Evolutionary conservation across 35 echinoderm and acorn worm genomes (phyloP), one percentile per base, ranked within the genome.

Genomic region (Apostichopus parvimensis): DNA sequence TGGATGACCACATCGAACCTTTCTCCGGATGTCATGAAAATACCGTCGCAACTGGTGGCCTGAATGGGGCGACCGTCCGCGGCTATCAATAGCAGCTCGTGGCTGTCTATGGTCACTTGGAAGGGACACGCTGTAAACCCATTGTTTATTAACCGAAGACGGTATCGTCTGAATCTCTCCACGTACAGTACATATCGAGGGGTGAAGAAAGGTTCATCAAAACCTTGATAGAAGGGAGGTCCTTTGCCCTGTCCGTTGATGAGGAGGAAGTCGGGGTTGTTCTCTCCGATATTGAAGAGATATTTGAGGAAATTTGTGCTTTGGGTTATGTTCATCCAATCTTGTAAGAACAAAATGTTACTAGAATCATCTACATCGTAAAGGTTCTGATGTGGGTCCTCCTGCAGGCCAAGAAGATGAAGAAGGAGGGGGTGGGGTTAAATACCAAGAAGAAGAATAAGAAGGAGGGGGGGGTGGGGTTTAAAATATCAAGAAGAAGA

Each of bases 211-310:
- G 13, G 6, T 8, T 14, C 17, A 22, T 4, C 6, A 6, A 7
- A 1, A 4, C 15, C 80, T 5, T 83, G 56, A 57, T 18, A 4
- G 12, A 17, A 6, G 15, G 53, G 53, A 17, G 26, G 26, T 54
- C 80, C 80, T 70, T 91, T 86, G 6, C 79, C 93, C 73, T 91
- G 91, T 6, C 88, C 93, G 57, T 94, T 94, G 9, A 94, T 86
- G 1, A 94, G 54, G 6, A 94, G 80, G 8, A 89, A 56, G 14
- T 94, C 87, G 21, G 86, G 57, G 2, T 18, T 13, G 11, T 8
- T 86, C 15, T 45, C 53, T 10, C 53, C 64, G 52, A 13, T 86
- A 54, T 54, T 56, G 83, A 26, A 78, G 14, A 71, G 14, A 20
- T 52, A 54, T 17, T 21, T 55, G 14, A 57, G 11, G 57, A n/a